A percentile compares a stretch with the other conserved stretches of the same genome.
Evolutionary conservation across 2,888 invertebrate genomes (phyloP).

Genomic region (Tridacna crocea): DNA sequence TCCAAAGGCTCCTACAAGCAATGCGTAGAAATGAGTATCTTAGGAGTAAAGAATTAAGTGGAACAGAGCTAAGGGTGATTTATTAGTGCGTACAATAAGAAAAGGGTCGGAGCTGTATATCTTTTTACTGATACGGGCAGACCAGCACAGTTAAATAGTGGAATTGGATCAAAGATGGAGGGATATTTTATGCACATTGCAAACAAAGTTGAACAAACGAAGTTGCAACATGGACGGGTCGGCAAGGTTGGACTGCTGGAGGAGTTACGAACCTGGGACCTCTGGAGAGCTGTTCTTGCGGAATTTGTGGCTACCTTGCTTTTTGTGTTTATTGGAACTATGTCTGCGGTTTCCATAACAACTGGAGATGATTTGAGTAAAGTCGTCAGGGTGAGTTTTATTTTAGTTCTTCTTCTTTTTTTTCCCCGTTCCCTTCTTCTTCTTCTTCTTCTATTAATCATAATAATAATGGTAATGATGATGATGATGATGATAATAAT

Average conservation of each 20-base stretch:
- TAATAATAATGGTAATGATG: too few species aligned
- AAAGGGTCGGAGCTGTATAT: too few species aligned
- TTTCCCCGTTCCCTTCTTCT: too few species aligned
- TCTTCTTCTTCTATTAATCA: too few species aligned
- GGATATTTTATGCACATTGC: constrained; percentile 69
- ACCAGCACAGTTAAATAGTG: too few species aligned
- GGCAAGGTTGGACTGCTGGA: constrained; percentile 49
- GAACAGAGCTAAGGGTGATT: too few species aligned
- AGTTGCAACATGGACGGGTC: constrained; percentile 39
- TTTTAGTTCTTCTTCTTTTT: not conserved
- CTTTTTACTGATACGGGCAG: too few species aligned
- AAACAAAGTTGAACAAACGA: constrained; percentile 65
- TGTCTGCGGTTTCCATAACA: constrained; percentile 72
- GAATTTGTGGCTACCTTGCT: constrained; percentile 84
- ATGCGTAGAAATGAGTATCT: too few species aligned
- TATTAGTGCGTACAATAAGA: too few species aligned
- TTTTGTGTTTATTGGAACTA: constrained; percentile 83
- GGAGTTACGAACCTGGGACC: constrained; percentile 72
- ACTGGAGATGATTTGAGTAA: constrained; percentile 4
- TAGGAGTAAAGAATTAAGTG: too few species aligned
- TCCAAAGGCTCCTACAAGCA: too few species aligned
- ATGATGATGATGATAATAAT: too few species aligned
- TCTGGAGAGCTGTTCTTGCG: constrained; percentile 84
- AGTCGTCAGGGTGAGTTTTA: constrained; percentile 30
- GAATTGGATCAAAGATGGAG: constrained; percentile 4